A percentile compares a stretch with the other conserved stretches of the same genome.
These are phyloP conservation scores for Melitaea athalia DNA, from an alignment of 2,888 invertebrate species.

Conservation along the genomic window DNA sequence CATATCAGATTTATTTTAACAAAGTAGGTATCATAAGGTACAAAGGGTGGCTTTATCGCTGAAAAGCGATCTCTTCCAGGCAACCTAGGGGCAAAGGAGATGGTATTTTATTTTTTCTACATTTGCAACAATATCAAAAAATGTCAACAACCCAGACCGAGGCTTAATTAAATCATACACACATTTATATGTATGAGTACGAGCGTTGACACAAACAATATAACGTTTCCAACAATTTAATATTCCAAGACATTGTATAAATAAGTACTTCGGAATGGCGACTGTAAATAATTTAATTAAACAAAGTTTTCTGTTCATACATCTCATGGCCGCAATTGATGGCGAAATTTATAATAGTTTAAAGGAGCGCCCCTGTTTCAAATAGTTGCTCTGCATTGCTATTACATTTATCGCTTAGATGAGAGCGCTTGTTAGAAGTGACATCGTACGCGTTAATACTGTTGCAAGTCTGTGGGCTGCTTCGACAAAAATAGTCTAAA, in stretches of 20 bases:
- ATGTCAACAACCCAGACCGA: too few relatives aligned
- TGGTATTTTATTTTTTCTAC: too few relatives aligned
- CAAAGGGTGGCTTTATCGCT: too few relatives aligned
- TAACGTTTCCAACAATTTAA: constrained; percentile 1
- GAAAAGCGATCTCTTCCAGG: too few relatives aligned
- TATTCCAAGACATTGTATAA: not conserved
- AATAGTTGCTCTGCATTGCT: constrained; percentile 68
- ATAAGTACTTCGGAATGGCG: constrained; percentile 16
- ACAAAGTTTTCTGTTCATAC: constrained; percentile 17
- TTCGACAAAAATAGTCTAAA: too few relatives aligned
- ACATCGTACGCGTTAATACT: not conserved
- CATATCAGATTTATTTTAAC: too few relatives aligned
- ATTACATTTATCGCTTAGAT: constrained; percentile 50
- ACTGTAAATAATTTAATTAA: constrained; percentile 26
- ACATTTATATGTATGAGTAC: not conserved
- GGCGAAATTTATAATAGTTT: constrained; percentile 68
- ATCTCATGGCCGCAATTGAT: constrained; percentile 55
- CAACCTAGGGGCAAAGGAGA: too few relatives aligned
- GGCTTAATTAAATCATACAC: too few relatives aligned
- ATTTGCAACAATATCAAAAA: too few relatives aligned
- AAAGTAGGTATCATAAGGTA: too few relatives aligned
- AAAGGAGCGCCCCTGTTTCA: constrained; percentile 56
- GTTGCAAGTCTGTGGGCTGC: not conserved
- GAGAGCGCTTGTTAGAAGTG: not conserved
- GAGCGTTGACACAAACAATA: not conserved